Base-by-base conservation (phyloP, 2,113 vertebrate genomes). In the Astur gentilis region DNA sequence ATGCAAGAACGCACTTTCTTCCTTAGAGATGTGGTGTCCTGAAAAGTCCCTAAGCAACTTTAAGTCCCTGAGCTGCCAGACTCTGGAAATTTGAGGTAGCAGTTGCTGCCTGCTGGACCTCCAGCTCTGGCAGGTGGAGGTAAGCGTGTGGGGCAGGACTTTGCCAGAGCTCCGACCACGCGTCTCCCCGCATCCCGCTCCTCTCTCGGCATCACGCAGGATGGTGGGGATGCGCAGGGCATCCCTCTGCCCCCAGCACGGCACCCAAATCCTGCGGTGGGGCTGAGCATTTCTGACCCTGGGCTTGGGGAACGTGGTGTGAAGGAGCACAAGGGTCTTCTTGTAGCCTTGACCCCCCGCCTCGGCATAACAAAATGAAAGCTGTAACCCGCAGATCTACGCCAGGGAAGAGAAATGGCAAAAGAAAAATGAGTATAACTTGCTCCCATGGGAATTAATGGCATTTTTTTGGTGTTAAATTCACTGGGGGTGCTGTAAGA, bases 1-100 rank as follows among this genome's bases (percentile, higher is more conserved):
- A 1, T 29, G 78, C 47, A 42, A 72, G 26, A 90, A 72, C 97
- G 97, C 36, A 49, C 54, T 77, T 95, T 98, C 87, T 83, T 95
- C 75, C 95, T 97, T 72, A 94, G 34, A 26, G 88, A 96, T 97
- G 98, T 97, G 54, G 31, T 91, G 22, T 34, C 50, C 42, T 54
- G 21, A 45, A 57, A 47, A 38, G 38, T 31, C 26, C 47, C 44
- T n/a, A 11, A n/a, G 36, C 38, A 26, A 40, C 9, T 45, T 40
- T 52, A 36, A 57, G 29, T 42, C 22, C 34, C 13, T 66, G 29
- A 47, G 15, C 42, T 50, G 25, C 20, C 38, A 76, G 45, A 70
- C 16, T 42, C 5, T 20, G 44, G 62, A n/a, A 29, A 42, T 52
- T 57, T 44, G 50, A 66, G 70, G 75, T 42, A 77, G 47, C 13